Percentiles rank a stretch among this genome's conserved stretches.
Conservation (phyloP, 2,113 vertebrate genomes). For the Colossoma macropomum region DNA sequence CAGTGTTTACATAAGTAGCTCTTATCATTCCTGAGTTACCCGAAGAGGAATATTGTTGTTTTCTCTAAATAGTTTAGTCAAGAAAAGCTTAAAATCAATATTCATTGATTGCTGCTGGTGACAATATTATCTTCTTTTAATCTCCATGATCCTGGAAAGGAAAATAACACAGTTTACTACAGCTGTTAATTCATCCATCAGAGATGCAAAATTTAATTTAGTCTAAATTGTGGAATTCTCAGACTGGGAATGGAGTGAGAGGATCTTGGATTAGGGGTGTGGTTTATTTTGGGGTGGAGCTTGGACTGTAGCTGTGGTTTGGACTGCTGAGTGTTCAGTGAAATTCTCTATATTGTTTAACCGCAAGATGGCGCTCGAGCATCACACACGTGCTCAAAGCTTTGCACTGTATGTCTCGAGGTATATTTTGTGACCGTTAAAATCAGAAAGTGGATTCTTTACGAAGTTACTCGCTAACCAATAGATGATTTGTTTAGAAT, state of each 20-base stretch:
- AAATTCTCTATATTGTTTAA: neutral
- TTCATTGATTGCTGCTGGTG: neutral
- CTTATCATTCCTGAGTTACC: constrained; percentile 16
- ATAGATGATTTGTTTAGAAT: too few relatives aligned
- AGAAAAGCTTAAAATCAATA: neutral
- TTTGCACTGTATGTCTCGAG: too few relatives aligned
- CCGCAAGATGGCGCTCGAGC: constrained; percentile 74
- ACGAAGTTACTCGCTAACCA: too few relatives aligned
- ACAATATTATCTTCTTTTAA: neutral
- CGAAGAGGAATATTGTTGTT: neutral
- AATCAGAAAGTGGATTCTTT: too few relatives aligned
- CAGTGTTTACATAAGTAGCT: constrained; percentile 1
- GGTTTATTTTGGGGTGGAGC: neutral
- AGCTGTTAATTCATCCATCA: neutral
- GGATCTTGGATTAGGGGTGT: neutral
- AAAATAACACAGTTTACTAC: neutral
- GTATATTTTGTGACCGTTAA: too few relatives aligned
- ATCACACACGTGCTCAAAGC: neutral
- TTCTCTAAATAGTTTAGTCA: neutral
- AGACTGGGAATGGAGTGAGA: neutral
- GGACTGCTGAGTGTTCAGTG: neutral
- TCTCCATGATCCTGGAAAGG: constrained; percentile 35
- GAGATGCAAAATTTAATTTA: neutral
- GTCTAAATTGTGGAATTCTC: neutral
- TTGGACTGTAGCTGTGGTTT: neutral